phyloP scores from a whole-genome alignment of 2,113 vertebrate species.

The Corythornis vintsioides region DNA sequence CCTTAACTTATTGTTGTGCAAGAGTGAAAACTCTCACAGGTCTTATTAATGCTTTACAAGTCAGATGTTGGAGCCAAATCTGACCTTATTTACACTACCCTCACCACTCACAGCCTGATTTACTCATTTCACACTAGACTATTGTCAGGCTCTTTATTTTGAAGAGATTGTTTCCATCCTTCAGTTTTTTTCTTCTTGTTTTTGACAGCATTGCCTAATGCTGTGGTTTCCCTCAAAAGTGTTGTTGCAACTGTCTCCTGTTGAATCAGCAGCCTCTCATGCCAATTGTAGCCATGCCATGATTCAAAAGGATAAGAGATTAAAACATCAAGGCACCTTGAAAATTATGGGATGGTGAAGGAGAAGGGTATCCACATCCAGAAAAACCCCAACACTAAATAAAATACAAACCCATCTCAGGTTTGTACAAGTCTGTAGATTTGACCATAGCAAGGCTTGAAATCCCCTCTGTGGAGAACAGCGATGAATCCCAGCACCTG shows the following conservation, averaged over 20 bases:
- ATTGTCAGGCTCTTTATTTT: not conserved
- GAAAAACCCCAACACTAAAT: accelerated
- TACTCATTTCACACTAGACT: not conserved
- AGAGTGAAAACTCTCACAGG: not conserved
- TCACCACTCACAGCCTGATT: not conserved
- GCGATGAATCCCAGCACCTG: not conserved
- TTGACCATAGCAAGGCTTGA: not conserved
- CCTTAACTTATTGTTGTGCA: not conserved
- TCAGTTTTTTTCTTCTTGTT: not conserved
- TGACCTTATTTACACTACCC: not conserved
- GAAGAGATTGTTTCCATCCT: not conserved
- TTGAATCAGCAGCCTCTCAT: not conserved
- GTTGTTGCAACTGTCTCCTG: not conserved
- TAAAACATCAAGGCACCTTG: not conserved
- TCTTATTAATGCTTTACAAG: not conserved
- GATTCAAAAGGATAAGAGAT: not conserved
- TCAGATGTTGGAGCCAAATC: not conserved
- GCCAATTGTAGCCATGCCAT: not conserved
- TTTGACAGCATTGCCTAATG: conserved; percentile 6
- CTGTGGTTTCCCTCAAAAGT: not conserved
- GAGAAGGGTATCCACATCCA: not conserved
- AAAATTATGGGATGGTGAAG: not conserved
- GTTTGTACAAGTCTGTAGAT: not conserved
- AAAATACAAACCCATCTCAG: not conserved
- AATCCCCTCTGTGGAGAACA: no score